Evolutionary conservation across 2,113 vertebrate genomes (phyloP).

Genomic region (Pampusana beccarii): DNA sequence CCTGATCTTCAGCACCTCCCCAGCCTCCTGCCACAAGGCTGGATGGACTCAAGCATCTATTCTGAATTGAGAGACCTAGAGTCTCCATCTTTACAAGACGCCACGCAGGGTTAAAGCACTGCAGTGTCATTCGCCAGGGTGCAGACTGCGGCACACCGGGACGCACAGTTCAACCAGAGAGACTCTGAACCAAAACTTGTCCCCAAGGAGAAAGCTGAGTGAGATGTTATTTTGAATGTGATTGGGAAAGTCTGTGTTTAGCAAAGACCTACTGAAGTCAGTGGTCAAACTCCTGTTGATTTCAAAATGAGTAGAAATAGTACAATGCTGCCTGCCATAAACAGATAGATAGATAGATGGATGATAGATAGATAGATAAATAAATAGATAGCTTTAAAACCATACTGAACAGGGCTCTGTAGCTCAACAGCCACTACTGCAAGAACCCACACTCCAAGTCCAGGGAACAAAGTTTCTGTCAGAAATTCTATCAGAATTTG

Average conservation of each 20-base stretch:
- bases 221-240: fast-evolving
- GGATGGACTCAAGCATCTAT: neutral
- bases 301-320: neutral
- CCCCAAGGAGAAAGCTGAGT: neutral
- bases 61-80: neutral
- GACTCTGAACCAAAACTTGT: neutral
- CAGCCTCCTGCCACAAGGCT: fast-evolving
- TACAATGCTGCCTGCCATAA: neutral
- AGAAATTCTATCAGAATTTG: too few relatives aligned
- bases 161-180: neutral
- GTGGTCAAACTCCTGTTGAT: neutral
- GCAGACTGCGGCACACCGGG: neutral
- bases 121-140: neutral
- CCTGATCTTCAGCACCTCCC: neutral
- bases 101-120: neutral
- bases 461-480: neutral
- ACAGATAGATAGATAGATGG: too few relatives aligned
- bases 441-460: neutral
- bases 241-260: neutral
- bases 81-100: neutral
- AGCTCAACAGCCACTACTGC: too few relatives aligned
- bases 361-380: too few relatives aligned
- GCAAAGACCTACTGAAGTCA: neutral
- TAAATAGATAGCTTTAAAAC: neutral
- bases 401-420: too few relatives aligned